These are phyloP conservation scores for Leucophora obtusa DNA, from an alignment of 2,888 invertebrate species.

Conservation along the genomic window DNA sequence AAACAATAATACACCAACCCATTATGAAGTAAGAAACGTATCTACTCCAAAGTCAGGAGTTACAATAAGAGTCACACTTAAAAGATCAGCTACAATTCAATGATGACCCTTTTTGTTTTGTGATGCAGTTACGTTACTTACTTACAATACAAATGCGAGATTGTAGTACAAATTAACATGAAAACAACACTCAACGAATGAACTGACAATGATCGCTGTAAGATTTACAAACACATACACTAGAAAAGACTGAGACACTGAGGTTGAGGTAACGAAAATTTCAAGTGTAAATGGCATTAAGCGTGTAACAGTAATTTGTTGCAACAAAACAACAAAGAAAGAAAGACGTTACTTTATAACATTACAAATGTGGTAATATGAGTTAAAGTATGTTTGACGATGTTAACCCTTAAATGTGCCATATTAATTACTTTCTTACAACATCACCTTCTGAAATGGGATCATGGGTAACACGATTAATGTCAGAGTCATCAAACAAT, in stretches of 20 bases:
- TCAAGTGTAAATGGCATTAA: conserved; percentile 42
- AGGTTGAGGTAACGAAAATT: conserved; percentile 33
- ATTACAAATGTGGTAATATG: conserved; percentile 23
- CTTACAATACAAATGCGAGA: conserved; percentile 33
- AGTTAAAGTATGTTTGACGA: background rate
- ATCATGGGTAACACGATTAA: no score
- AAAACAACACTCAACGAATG: conserved; percentile 25
- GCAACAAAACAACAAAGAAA: conserved; percentile 23
- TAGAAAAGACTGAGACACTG: background rate
- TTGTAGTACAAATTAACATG: conserved; percentile 54
- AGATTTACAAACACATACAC: background rate
- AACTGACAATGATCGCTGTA: conserved; percentile 35
- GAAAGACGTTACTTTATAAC: conserved; percentile 29
- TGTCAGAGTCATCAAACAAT: no score
- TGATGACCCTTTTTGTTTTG: conserved; percentile 58
- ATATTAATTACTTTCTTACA: no score
- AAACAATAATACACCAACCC: conserved; percentile 31
- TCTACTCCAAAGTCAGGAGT: conserved; percentile 43
- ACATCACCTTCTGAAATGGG: no score
- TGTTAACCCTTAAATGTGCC: background rate
- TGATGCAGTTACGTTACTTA: conserved; percentile 16
- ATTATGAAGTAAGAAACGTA: conserved; percentile 19
- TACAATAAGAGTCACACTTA: conserved; percentile 39
- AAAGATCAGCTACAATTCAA: conserved; percentile 50
- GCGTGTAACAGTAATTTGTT: conserved; percentile 62